Conservation (phyloP, 2,888 invertebrate species). For the Neuroscelio doddi region DNA sequence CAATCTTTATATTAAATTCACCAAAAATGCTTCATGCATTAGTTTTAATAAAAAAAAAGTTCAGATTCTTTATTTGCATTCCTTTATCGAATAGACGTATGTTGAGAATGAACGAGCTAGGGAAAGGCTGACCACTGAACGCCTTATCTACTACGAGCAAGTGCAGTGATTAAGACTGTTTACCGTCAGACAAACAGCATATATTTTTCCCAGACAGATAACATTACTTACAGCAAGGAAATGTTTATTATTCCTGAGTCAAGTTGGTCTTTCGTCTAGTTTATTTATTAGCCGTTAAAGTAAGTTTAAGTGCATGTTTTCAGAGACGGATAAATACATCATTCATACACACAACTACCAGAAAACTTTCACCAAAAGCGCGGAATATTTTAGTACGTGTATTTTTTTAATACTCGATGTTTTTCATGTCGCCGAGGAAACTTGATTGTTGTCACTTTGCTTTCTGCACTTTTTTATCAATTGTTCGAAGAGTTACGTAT, state of each 20-base stretch:
- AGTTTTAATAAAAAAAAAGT: too few relatives aligned
- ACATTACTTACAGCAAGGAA: slow-evolving; percentile 12
- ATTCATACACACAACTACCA: neutral
- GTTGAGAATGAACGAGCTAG: slow-evolving; percentile 23
- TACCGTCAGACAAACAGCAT: slow-evolving; percentile 27
- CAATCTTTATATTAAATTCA: too few relatives aligned
- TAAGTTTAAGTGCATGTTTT: slow-evolving; percentile 21
- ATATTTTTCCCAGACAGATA: slow-evolving; percentile 26
- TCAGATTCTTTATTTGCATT: neutral
- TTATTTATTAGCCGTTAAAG: slow-evolving; percentile 25
- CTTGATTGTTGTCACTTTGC: neutral
- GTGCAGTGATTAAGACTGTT: slow-evolving; percentile 31
- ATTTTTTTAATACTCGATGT: slow-evolving; percentile 27
- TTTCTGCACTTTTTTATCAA: too few relatives aligned
- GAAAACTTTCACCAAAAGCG: slow-evolving; percentile 11
- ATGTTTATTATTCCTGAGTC: slow-evolving; percentile 32
- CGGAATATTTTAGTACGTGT: slow-evolving; percentile 28
- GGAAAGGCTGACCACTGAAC: slow-evolving; percentile 23
- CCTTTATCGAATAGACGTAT: slow-evolving; percentile 33
- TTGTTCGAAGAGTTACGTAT: too few relatives aligned
- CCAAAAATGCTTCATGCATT: too few relatives aligned
- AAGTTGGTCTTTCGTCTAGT: slow-evolving; percentile 24
- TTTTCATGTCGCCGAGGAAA: slow-evolving; percentile 7
- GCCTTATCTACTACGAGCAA: slow-evolving; percentile 30
- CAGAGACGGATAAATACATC: slow-evolving; percentile 9